Evolutionary conservation across 2,888 invertebrate genomes (phyloP).

Genomic region (Aplocera efformata): DNA sequence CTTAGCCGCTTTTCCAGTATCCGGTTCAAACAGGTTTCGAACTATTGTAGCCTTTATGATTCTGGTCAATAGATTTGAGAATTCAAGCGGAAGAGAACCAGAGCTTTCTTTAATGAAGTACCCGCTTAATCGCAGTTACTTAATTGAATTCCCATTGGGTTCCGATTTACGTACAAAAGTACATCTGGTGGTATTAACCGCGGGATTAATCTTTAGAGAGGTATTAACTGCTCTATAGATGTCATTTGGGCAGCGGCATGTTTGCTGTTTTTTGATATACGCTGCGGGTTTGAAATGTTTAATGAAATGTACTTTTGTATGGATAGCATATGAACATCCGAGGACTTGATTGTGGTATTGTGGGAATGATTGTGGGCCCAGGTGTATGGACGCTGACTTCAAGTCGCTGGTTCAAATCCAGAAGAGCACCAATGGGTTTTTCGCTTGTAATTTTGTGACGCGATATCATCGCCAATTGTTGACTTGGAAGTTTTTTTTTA

Average conservation of each 20-base stretch:
- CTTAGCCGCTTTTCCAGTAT: slow-evolving; percentile 44
- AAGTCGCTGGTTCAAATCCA: no score
- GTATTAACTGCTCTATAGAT: slow-evolving; percentile 10
- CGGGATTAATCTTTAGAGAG: slow-evolving; percentile 19
- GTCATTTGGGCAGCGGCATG: no score
- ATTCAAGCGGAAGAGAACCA: slow-evolving; percentile 39
- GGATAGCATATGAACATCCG: slow-evolving; percentile 6
- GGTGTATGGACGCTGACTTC: no score
- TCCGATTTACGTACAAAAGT: slow-evolving; percentile 9
- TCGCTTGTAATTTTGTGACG: no score
- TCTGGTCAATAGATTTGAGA: slow-evolving; percentile 15
- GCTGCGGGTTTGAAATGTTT: slow-evolving; percentile 19
- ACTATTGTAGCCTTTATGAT: slow-evolving; percentile 28
- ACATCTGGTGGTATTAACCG: slow-evolving; percentile 20
- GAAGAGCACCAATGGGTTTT: no score
- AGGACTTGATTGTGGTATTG: no score
- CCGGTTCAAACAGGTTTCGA: slow-evolving; percentile 36
- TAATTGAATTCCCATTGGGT: slow-evolving; percentile 22
- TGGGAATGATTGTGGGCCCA: no score
- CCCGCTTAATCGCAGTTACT: slow-evolving; percentile 13
- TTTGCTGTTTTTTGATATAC: slow-evolving; percentile 3
- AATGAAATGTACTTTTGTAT: slow-evolving; percentile 1
- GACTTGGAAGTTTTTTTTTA: no score
- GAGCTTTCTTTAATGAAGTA: slow-evolving; percentile 31
- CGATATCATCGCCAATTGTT: no score